Evolutionary conservation across 2,797 vertebrate species (phyloP).

Genomic region (Lepidocolaptes lacrymiger): DNA sequence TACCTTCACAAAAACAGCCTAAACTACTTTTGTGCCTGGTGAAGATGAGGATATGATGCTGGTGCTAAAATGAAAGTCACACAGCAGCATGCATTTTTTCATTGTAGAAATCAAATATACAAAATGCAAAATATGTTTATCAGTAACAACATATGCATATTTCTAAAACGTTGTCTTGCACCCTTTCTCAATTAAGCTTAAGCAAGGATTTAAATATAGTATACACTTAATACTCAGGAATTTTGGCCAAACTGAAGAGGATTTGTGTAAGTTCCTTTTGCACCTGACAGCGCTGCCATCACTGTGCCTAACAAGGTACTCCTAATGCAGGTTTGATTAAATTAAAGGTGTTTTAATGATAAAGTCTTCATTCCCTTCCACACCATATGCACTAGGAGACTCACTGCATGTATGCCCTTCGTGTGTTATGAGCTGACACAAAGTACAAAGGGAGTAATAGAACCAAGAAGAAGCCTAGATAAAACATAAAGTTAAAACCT

Average conservation of each 20-base stretch:
- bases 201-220: neutral
- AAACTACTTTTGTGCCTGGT: neutral
- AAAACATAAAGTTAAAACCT: neutral
- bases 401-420: neutral
- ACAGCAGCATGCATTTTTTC: rapidly evolving
- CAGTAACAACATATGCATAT: neutral
- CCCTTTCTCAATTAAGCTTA: neutral
- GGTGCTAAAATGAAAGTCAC: neutral
- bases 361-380: neutral
- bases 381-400: neutral
- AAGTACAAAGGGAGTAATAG: neutral
- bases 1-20: neutral
- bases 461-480: neutral
- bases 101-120: neutral
- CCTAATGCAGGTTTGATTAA: neutral
- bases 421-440: neutral
- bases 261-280: neutral
- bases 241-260: neutral
- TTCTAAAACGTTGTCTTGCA: neutral
- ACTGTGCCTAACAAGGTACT: neutral
- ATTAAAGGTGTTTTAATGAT: neutral
- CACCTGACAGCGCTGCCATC: rapidly evolving
- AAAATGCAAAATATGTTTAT: neutral
- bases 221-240: neutral
- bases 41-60: neutral